Evolutionary conservation across 2,888 invertebrate species (phyloP).

Genomic region (Mythimna pallens): DNA sequence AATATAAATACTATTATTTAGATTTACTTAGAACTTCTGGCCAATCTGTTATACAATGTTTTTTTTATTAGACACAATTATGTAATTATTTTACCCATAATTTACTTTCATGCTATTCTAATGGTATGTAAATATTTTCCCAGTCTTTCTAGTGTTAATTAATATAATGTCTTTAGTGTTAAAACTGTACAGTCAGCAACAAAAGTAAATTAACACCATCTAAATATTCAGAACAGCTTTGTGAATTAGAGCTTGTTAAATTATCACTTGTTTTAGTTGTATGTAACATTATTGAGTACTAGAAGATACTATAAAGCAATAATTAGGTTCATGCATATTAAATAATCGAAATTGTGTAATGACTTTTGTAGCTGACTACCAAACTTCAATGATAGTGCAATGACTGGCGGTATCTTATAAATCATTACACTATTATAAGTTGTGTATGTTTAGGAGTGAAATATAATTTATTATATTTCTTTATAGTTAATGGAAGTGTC

Average conservation of each 20-base stretch:
- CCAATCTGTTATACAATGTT: conserved; percentile 51
- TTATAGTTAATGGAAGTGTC: conserved; percentile 47
- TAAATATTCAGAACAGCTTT: conserved; percentile 2
- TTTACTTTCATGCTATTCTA: conserved; percentile 53
- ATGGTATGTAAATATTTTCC: conserved; percentile 64
- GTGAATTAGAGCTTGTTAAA: conserved; percentile 12
- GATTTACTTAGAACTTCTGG: conserved; percentile 41
- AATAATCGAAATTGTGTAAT: conserved; percentile 6
- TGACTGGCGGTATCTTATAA: conserved; percentile 47
- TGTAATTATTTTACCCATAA: conserved; percentile 45
- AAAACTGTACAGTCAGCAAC: conserved; percentile 35
- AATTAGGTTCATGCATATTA: conserved; percentile 8
- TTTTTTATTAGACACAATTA: conserved; percentile 43
- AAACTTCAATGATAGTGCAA: conserved; percentile 52
- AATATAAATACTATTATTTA: conserved; percentile 36
- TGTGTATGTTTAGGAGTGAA: conserved; percentile 49
- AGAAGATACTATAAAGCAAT: conserved; percentile 19
- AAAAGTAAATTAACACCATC: conserved; percentile 28
- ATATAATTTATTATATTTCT: conserved; percentile 57
- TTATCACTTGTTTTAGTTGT: conserved; percentile 4
- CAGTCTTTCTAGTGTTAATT: conserved; percentile 62
- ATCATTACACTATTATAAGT: conserved; percentile 53
- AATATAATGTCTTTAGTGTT: conserved; percentile 46
- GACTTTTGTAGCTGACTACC: conserved; percentile 41
- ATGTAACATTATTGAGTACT: conserved; percentile 7